Base-by-base conservation (phyloP, 2,797 vertebrate genomes). In the Scolopax rusticola region DNA sequence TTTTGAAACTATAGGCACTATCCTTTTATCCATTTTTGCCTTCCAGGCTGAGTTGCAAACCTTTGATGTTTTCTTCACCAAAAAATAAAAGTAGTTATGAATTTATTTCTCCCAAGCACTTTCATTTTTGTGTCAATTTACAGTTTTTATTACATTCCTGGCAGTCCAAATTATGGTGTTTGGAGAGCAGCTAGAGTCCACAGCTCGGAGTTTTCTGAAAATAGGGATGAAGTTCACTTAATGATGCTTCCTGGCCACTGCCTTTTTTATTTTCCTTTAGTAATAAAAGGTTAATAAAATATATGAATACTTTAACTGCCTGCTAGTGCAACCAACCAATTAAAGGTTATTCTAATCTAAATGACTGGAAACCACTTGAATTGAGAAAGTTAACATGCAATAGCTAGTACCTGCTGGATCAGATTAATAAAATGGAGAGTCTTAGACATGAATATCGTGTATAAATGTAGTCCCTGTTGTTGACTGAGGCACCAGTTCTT, bases 51-150 rank as follows among this genome's bases (percentile, higher is more conserved):
- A 96, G 94, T 93, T 93, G 70, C 85, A 95, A 94, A 91, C 86
- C 85, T 97, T 96, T 97, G 90, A 94, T 97, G 89, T 94, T 97
- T 97, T 76, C 88, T 92, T 84, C 87, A 68, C 75, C 75, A 90
- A 94, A 84, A 84, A 93, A 96, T 81, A 93, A 71, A 95, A 97
- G 80, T 89, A 91, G 92, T 95, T 92, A 93, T 73, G 84, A 96
- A 94, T 95, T 88, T 96, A 93, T 96, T 94, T 96, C 89, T 96
- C 95, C 81, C 70, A 93, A 95, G 65, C 81, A 92, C 94, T 95
- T 97, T 82, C 86, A 96, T 92, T 97, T 96, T 88, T 95, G 71
- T 92, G 85, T 96, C 94, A 97, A 91, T 97, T 97, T 97, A 88
- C 74, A 78, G 76, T 92, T 97, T 97, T 95, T 93, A 95, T 96